Evolutionary conservation across 2,888 invertebrate species (phyloP), one percentile per base, ranked within the genome.

Genomic region (Melanchra persicariae): DNA sequence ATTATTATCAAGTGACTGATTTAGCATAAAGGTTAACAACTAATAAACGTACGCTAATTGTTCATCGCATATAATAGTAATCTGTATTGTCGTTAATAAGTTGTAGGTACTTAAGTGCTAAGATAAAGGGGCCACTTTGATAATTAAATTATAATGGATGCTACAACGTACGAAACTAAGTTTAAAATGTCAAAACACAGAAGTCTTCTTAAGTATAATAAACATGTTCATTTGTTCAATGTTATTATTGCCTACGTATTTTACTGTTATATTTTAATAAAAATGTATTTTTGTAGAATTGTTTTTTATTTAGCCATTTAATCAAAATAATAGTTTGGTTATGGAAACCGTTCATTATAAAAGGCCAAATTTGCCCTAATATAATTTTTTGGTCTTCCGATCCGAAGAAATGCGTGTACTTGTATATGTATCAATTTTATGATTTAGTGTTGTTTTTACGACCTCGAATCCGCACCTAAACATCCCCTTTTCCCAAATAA

Each of bases 231-330:
- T 22, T 61, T 69, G n/a, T 73, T 52, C 17, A 54, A 65, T 59
- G 22, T 69, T 49, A 64, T 64, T 70, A 64, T 43, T 10, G 52
- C 24, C 26, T 12, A 58, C 26, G 9, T 54, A 76, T 62, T 77
- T 43, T 49, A 66, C 43, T 59, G 61, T 72, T 77, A 72, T 75
- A 72, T 73, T 76, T 79, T 68, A 81, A 58, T 79, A 81, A 81
- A 81, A 69, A 63, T 49, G 15, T 76, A 68, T 81, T 81, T 79
- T 81, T 55, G 26, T 60, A 68, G 5, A 47, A 17, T 24, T 54
- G 68, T 30, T 62, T 72, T 71, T 76, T 55, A 55, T 62, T 68
- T 73, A 40, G 15, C 17, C 17, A 40, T 40, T 9, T 40, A 37
- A 37, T 37, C 10, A 37, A 37, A 37, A 37, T 37, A 37, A 17